Conservation (phyloP, 2,113 vertebrate species). For the Bos indicus region DNA sequence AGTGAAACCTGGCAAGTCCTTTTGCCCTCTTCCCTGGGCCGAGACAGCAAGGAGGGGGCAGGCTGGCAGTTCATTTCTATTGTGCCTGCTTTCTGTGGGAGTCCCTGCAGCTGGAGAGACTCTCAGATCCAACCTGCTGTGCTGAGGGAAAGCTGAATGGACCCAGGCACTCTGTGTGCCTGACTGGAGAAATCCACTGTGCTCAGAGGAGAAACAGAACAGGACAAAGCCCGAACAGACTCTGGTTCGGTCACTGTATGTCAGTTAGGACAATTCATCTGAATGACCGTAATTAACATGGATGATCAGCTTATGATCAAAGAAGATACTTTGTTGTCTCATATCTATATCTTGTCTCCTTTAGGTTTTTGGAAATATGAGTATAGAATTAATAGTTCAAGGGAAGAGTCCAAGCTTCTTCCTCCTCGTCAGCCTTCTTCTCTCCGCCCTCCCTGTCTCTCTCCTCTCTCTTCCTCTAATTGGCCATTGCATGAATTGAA, state of each 20-base stretch:
- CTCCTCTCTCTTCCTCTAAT: background rate
- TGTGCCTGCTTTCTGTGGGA: background rate
- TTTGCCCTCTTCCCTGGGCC: background rate
- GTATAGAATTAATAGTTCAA: background rate
- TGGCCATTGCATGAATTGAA: background rate
- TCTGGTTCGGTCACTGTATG: background rate
- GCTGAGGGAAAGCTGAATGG: background rate
- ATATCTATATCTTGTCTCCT: background rate
- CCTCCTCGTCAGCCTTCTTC: rapidly evolving
- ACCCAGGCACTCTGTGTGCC: background rate
- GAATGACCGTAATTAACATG: background rate
- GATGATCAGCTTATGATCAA: background rate
- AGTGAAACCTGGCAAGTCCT: background rate
- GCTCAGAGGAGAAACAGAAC: background rate
- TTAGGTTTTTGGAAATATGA: background rate
- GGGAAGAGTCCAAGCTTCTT: background rate
- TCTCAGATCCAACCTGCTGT: background rate
- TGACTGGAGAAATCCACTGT: background rate
- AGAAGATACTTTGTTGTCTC: background rate
- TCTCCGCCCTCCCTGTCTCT: background rate
- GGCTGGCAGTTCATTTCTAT: background rate
- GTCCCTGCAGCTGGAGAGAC: background rate
- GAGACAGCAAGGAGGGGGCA: background rate
- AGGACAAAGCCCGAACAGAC: background rate
- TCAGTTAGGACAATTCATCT: background rate